Base-by-base conservation (phyloP, 2,113 vertebrate genomes). In the Pedionomus torquatus region DNA sequence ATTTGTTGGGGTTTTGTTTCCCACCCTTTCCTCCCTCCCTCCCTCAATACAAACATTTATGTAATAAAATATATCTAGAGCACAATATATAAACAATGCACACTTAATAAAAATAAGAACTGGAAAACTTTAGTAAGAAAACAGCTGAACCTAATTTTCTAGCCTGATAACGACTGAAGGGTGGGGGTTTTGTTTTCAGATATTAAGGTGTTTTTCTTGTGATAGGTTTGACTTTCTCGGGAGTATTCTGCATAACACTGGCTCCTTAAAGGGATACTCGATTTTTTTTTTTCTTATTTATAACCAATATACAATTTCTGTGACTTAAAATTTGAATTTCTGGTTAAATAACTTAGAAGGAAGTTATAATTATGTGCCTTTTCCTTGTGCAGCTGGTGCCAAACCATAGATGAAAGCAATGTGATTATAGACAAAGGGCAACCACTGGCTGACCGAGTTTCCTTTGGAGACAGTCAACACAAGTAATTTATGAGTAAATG, bases 21-120 rank as follows among this genome's bases (percentile, higher is more conserved):
- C 74, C 76, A 77, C 20, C 60, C 68, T 60, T 90, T 86, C 52
- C 48, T 93, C 88, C 65, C 66, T 93, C 88, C 65, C 66, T 94
- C 43, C 60, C n/a, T 76, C 70, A 87, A 57, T 57, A 82, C 76
- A 97, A 96, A 92, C 79, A 95, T 69, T 92, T 82, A 75, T 66
- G 60, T 51, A 84, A 95, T 66, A 81, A 94, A 94, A 57, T 83
- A 81, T 85, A 94, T 95, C 51, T 86, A 81, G 76, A 90, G 37
- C 28, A 37, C 74, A 81, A 83, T 51, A 13, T 57, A 75, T 70
- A 95, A 97, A 95, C 90, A 95, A 70, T 60, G 23, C 44, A 60
- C 28, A 39, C n/a, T 43, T 48, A 85, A 89, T 84, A 87, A 83
- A 90, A 95, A 68, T 43, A 80, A 87, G 31, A 64, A 83, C 33